These are phyloP conservation scores for Pocillopora meandrina DNA, from an alignment of 92 coral and sea anemone genomes.

Conservation along the genomic window DNA sequence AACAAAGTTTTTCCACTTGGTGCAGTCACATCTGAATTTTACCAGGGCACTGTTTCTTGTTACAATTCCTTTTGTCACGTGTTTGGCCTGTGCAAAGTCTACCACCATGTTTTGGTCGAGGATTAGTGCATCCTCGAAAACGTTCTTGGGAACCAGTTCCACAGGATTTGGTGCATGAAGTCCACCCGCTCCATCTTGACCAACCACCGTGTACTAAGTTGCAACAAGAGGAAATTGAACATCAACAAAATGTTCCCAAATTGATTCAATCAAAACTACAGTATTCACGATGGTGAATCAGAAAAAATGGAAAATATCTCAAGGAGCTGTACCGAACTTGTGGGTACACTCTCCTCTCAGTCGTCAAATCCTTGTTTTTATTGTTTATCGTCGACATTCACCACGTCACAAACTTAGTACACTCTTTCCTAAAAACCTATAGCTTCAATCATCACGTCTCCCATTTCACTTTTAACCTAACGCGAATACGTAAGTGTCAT, in stretches of 20 bases:
- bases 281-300: background rate
- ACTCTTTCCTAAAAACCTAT: no score
- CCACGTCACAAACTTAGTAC: no score
- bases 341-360: no score
- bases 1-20: no score
- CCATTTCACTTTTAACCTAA: no score
- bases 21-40: background rate
- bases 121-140: constrained; percentile 17
- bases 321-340: no score
- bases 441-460: no score
- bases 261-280: background rate
- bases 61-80: background rate
- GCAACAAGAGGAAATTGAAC: background rate
- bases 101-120: constrained; percentile 15
- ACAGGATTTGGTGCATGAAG: constrained; percentile 12
- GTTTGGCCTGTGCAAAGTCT: background rate
- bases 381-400: no score
- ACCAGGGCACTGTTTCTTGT: constrained; percentile 22
- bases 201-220: constrained; percentile 24
- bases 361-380: no score
- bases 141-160: constrained; percentile 26
- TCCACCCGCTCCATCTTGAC: constrained; percentile 32
- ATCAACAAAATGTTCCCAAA: background rate
- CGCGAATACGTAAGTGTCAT: no score
- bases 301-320: background rate